phyloP scores from a whole-genome alignment of 2,888 invertebrate species.

The Acheta domesticus region DNA sequence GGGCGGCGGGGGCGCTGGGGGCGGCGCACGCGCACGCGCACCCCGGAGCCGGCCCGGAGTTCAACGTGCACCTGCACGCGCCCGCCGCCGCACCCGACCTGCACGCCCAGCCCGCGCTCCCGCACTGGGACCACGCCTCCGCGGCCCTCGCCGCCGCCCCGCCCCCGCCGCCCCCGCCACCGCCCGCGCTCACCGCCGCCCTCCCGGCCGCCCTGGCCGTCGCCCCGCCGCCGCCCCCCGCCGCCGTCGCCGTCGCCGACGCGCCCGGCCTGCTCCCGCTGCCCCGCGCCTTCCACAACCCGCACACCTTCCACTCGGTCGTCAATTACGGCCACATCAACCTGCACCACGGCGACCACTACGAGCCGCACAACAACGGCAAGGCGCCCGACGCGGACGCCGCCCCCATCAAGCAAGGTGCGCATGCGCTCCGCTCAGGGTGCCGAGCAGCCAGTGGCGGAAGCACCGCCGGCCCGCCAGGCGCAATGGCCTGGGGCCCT shows the following conservation, averaged over 20 bases:
- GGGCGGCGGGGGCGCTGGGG: no score
- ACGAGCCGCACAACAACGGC: constrained; percentile 34
- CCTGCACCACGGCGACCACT: constrained; percentile 35
- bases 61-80: no score
- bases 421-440: background rate
- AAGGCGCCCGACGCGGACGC: background rate
- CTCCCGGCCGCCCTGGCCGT: background rate
- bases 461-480: no score
- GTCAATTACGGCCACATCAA: constrained; percentile 35
- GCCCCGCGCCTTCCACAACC: constrained; percentile 19
- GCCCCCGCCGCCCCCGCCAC: background rate
- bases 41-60: no score
- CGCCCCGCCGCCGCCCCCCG: background rate
- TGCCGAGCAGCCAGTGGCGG: no score
- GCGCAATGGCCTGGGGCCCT: no score
- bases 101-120: no score
- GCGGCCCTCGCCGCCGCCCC: background rate
- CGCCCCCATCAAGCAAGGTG: background rate
- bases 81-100: no score
- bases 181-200: background rate
- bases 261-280: background rate
- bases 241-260: background rate
- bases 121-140: no score
- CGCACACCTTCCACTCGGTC: constrained; percentile 33
- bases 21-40: no score